A percentile compares a stretch with the other conserved stretches of the same genome.
Evolutionary conservation across 1,140 invertebrate species (phyloP).

Genomic region (Alviniconcha marisindica): DNA sequence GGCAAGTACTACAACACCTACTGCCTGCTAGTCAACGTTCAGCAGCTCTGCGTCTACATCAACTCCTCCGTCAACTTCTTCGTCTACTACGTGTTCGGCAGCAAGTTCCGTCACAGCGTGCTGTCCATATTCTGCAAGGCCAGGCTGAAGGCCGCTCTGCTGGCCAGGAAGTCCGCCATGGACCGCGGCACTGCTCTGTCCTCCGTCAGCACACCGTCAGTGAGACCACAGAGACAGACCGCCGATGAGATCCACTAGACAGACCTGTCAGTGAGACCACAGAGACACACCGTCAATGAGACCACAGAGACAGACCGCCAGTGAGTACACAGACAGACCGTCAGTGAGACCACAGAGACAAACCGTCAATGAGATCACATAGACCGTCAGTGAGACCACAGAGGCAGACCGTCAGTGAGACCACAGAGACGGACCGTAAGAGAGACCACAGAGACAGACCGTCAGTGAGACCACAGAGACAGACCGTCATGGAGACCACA

Average conservation of each 20-base stretch:
- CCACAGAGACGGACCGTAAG: no score
- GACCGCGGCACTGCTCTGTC: background rate
- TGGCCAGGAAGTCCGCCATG: background rate
- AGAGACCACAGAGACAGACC: no score
- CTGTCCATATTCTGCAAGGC: background rate
- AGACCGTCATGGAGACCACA: no score
- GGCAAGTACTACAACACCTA: conserved; percentile 37
- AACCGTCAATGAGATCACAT: no score
- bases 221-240: no score
- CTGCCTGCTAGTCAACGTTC: conserved; percentile 21
- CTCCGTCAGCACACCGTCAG: background rate
- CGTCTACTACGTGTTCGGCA: conserved; percentile 30
- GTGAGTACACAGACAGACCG: no score
- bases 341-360: no score
- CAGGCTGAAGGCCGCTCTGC: background rate
- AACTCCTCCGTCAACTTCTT: conserved; percentile 33
- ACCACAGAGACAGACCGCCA: background rate
- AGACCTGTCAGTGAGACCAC: background rate
- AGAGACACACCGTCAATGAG: background rate
- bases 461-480: no score
- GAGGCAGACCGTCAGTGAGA: no score
- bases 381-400: no score
- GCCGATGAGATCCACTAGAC: background rate
- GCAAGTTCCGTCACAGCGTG: conserved; percentile 9
- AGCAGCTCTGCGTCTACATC: conserved; percentile 26